These are phyloP conservation scores for Amazona guildingii DNA, from an alignment of 2,113 vertebrate genomes.

Conservation along the genomic window DNA sequence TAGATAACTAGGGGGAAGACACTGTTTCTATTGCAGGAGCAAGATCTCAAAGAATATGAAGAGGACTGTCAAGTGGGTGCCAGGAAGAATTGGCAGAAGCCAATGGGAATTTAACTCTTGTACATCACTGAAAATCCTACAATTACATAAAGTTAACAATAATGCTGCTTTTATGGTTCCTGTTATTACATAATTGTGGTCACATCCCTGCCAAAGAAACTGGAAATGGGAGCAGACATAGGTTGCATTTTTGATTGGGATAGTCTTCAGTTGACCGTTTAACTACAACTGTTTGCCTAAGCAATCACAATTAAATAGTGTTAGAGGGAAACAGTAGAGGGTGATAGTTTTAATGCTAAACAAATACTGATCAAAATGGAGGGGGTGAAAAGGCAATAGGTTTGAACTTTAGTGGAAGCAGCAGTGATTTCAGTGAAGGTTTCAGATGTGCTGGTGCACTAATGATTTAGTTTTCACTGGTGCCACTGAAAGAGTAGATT, in stretches of 20 bases:
- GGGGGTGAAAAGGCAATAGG: not conserved
- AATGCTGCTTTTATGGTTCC: not conserved
- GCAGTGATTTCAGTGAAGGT: not conserved
- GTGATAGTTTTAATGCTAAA: not conserved
- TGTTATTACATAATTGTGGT: conserved; percentile 4
- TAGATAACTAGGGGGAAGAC: conserved; percentile 8
- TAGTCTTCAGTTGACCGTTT: not conserved
- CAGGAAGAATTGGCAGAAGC: conserved; percentile 8
- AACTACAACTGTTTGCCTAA: not conserved
- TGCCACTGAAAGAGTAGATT: not conserved
- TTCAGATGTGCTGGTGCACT: not conserved
- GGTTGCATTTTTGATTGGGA: conserved; percentile 5
- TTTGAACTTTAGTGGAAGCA: not conserved
- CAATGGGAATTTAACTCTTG: not conserved
- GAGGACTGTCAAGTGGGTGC: not conserved
- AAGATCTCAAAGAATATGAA: not conserved
- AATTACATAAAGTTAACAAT: conserved; percentile 37
- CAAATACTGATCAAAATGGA: not conserved
- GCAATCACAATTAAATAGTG: not conserved
- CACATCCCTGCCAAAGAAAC: conserved; percentile 21
- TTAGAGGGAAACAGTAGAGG: not conserved
- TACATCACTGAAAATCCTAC: not conserved
- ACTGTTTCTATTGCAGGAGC: conserved; percentile 21
- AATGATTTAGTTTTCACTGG: not conserved
- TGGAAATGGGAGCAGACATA: not conserved